A percentile compares a stretch with the other conserved stretches of the same genome.
These are phyloP conservation scores for Hydrotaea cyrtoneurina DNA, from an alignment of 2,888 invertebrate species.

Conservation along the genomic window DNA sequence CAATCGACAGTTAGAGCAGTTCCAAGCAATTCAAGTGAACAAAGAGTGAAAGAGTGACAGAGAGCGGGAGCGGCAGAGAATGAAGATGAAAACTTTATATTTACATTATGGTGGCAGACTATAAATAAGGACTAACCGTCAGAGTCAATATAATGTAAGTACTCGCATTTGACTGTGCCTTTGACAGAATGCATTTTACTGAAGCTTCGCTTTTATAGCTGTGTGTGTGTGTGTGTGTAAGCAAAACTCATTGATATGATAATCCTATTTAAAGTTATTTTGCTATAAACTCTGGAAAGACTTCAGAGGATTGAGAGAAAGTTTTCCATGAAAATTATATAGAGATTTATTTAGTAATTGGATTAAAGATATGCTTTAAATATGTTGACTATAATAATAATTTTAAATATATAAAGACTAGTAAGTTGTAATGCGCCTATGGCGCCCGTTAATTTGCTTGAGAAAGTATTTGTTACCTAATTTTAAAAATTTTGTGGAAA, in stretches of 20 bases:
- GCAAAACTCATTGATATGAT: constrained; percentile 23
- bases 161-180: not conserved
- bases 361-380: too few relatives aligned
- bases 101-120: not conserved
- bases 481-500: too few relatives aligned
- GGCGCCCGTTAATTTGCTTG: too few relatives aligned
- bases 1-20: not conserved
- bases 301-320: not conserved
- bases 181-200: not conserved
- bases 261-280: constrained; percentile 21
- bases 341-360: too few relatives aligned
- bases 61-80: not conserved
- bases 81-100: constrained; percentile 1
- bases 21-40: too few relatives aligned
- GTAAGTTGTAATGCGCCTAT: too few relatives aligned
- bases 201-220: not conserved
- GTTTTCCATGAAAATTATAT: too few relatives aligned
- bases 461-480: too few relatives aligned
- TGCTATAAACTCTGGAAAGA: not conserved
- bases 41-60: not conserved
- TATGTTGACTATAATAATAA: too few relatives aligned
- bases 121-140: not conserved
- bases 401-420: too few relatives aligned
- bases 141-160: not conserved
- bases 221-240: not conserved